phyloP scores from a whole-genome alignment of 1,140 invertebrate species.

The Papilio polyxenes region DNA sequence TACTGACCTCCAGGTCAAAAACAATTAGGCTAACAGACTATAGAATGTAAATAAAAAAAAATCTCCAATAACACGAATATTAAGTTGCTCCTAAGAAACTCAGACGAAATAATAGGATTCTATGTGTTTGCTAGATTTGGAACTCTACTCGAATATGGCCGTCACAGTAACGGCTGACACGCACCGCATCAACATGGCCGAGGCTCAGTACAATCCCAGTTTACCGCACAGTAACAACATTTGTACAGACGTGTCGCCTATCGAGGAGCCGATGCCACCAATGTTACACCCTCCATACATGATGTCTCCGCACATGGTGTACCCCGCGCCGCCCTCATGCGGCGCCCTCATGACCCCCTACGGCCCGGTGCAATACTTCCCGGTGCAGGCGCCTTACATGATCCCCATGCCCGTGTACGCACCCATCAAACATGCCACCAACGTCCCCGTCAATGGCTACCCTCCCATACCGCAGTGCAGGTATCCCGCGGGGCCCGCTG shows the following conservation, averaged over 20 bases:
- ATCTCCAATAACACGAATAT: background rate
- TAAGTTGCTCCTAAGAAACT: background rate
- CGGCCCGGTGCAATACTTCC: conserved; percentile 67
- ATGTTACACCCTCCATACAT: conserved; percentile 59
- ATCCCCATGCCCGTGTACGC: conserved; percentile 74
- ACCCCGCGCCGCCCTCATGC: conserved; percentile 56
- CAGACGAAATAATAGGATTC: background rate
- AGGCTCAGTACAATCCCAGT: conserved; percentile 47
- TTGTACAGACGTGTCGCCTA: conserved; percentile 46
- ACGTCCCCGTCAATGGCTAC: conserved; percentile 74
- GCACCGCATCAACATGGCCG: conserved; percentile 48
- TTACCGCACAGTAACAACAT: conserved; percentile 51
- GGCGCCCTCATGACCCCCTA: conserved; percentile 66
- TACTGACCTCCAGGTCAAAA: background rate
- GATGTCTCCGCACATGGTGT: conserved; percentile 61
- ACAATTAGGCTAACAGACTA: background rate
- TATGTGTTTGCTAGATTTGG: conserved; percentile 57
- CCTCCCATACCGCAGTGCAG: conserved; percentile 61
- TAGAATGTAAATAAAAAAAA: background rate
- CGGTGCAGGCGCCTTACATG: conserved; percentile 75
- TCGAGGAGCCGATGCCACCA: conserved; percentile 53
- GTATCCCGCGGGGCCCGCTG: conserved; percentile 81
- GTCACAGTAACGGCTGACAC: conserved; percentile 54
- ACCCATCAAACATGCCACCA: conserved; percentile 74
- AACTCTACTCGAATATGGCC: conserved; percentile 72